Base-by-base conservation (phyloP, 2,797 vertebrate genomes). In the Hypotaenidia philippensis region DNA sequence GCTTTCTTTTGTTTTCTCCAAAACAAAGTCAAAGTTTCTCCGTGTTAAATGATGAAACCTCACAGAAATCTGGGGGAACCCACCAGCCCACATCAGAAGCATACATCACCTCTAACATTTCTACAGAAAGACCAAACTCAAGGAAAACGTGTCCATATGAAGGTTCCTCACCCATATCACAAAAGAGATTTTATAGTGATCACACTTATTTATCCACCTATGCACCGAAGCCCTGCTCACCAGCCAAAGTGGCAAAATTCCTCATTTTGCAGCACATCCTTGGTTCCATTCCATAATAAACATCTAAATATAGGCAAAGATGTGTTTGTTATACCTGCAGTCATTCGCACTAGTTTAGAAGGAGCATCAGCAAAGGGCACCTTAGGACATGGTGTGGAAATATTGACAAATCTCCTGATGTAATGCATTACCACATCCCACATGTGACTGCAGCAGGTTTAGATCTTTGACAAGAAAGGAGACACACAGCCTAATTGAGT, bases 401-500 rank as follows among this genome's bases (percentile, higher is more conserved):
- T 71, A 89, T 26, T 89, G 89, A 57, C 87, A 87, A 53, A 81
- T 71, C 87, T 83, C 60, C 71, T 87, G 92, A 93, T 87, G 92
- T 61, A 89, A 94, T 92, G 82, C 65, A 77, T 93, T 77, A 19
- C 87, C 92, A 91, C 75, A 64, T 78, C 71, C 83, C 53, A 80
- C 44, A 11, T 36, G 89, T 70, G 78, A 85, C 84, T 64, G 71
- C 36, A 80, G 71, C 84, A 77, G 45, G 53, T 92, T 77, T 83
- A 50, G 74, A 49, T 69, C 87, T 57, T 81, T 83, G 84, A 91
- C 84, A 91, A 34, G 5, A 53, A 82, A 86, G 87, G 38, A 83
- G 87, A 91, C 94, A 59, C 44, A 64, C 45, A 89, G 76, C 75
- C 82, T 96, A 94, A 94, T 61, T 89, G 72, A 93, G 74, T 93